Conservation (phyloP, 2,113 vertebrate species). For the Aplodontia rufa region DNA sequence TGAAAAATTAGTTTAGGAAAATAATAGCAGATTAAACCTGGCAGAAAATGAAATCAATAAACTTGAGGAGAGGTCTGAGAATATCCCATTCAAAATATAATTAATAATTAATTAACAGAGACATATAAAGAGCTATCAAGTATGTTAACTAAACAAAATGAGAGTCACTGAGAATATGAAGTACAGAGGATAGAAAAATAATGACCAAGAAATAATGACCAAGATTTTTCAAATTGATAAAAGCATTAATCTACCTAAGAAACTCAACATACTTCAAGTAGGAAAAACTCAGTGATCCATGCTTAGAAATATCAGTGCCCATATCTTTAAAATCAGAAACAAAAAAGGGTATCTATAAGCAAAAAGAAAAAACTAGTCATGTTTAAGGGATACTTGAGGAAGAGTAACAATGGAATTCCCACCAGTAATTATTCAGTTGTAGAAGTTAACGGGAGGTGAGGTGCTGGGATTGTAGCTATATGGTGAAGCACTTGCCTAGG, state of each 20-base stretch:
- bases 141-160: not conserved
- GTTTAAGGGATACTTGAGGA: accelerated
- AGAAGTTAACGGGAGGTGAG: not conserved
- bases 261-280: not conserved
- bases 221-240: not conserved
- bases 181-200: not conserved
- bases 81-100: not conserved
- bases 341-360: too few relatives aligned
- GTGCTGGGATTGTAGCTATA: too few relatives aligned
- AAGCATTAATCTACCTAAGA: not conserved
- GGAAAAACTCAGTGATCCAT: not conserved
- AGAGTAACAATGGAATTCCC: not conserved
- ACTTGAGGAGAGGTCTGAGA: not conserved
- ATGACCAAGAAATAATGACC: not conserved
- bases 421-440: not conserved
- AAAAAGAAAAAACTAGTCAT: not conserved
- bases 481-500: not conserved
- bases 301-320: not conserved
- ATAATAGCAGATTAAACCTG: not conserved
- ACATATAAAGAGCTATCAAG: not conserved
- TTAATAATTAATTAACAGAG: not conserved
- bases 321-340: not conserved
- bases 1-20: too few relatives aligned
- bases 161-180: not conserved
- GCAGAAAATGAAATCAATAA: not conserved